Conservation (phyloP, 2,888 invertebrate species). For the Sphinx pinastri region DNA sequence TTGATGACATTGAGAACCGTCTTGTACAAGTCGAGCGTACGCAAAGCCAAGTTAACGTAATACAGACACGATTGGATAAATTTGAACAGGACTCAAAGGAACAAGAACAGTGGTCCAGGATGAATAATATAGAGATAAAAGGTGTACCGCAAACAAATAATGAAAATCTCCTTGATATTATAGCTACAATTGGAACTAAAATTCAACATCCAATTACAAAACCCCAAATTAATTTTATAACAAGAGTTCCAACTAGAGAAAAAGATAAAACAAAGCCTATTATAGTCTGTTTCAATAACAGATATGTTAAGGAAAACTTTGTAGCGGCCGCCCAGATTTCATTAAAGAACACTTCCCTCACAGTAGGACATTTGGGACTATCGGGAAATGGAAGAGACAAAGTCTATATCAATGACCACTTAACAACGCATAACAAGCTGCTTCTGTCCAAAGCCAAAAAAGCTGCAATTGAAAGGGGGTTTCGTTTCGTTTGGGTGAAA, state of each 20-base stretch:
- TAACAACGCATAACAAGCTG: not conserved
- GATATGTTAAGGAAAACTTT: not conserved
- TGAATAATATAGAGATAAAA: not conserved
- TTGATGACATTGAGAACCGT: not conserved
- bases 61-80: not conserved
- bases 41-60: not conserved
- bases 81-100: not conserved
- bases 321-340: not conserved
- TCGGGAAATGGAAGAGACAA: not conserved
- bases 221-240: not conserved
- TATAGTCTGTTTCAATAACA: constrained; percentile 2
- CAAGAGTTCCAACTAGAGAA: not conserved
- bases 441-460: not conserved
- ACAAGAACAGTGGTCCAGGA: not conserved
- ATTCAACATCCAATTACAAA: not conserved
- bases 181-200: not conserved
- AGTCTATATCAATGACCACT: not conserved
- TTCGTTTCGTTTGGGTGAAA: constrained; percentile 3
- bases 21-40: not conserved
- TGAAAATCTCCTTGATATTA: not conserved
- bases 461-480: not conserved
- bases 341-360: not conserved
- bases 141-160: not conserved
- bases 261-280: not conserved
- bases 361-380: not conserved